phyloP scores from a whole-genome alignment of 2,113 vertebrate species.

The Nicator chloris region DNA sequence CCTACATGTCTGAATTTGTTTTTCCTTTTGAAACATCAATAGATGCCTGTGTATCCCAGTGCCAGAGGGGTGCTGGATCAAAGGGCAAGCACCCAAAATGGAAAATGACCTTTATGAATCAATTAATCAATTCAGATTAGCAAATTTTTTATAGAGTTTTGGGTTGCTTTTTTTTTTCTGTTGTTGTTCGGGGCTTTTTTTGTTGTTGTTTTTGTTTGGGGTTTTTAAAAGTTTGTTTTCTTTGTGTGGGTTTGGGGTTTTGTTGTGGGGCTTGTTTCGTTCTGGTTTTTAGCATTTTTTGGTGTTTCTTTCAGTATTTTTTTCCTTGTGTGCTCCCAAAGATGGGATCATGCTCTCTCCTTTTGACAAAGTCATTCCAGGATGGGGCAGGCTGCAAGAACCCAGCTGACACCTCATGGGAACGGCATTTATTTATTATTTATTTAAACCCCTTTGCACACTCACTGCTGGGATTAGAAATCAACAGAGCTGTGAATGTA shows the following conservation, averaged over 20 bases:
- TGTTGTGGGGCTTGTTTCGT: too few relatives aligned
- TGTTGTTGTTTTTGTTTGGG: background rate
- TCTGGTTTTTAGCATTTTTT: background rate
- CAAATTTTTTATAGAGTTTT: background rate
- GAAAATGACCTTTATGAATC: background rate
- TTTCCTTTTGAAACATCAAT: background rate
- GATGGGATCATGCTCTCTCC: rapidly evolving
- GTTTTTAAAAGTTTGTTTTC: background rate
- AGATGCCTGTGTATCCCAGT: background rate
- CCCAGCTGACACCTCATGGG: background rate
- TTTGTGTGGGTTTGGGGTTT: background rate
- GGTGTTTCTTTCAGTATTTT: background rate
- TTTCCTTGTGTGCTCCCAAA: background rate
- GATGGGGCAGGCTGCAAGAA: background rate
- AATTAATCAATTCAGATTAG: background rate
- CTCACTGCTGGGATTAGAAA: background rate
- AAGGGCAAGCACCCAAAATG: background rate
- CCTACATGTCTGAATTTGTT: background rate
- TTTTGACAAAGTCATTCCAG: background rate
- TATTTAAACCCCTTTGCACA: background rate
- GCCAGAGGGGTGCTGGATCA: background rate
- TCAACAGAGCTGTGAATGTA: background rate
- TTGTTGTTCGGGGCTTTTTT: background rate
- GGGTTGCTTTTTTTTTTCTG: too few relatives aligned
- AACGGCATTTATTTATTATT: background rate